phyloP scores from a whole-genome alignment of 2,888 invertebrate species.

The Helicoverpa assulta region DNA sequence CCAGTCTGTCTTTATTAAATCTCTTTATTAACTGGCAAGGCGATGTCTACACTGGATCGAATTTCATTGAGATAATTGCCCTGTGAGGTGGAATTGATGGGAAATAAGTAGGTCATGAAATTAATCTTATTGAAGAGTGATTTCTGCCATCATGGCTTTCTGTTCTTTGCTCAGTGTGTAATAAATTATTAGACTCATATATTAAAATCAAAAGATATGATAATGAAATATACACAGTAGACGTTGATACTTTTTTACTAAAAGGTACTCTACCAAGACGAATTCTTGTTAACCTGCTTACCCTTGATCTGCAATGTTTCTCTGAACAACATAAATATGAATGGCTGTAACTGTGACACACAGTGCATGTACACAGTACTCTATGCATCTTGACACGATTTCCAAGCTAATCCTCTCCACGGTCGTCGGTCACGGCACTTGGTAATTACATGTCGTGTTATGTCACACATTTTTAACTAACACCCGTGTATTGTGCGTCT shows the following conservation, averaged over 20 bases:
- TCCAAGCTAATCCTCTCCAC: slow-evolving; percentile 56
- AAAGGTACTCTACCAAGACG: neutral
- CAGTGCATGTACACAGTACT: slow-evolving; percentile 49
- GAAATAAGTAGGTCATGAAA: slow-evolving; percentile 6
- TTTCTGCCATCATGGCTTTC: neutral
- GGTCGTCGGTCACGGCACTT: slow-evolving; percentile 59
- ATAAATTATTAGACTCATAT: neutral
- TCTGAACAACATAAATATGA: slow-evolving; percentile 31
- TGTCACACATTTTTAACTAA: slow-evolving; percentile 64
- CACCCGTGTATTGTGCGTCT: slow-evolving; percentile 37
- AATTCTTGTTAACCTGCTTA: neutral
- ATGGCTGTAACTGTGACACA: slow-evolving; percentile 15
- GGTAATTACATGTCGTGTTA: slow-evolving; percentile 58
- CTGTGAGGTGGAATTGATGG: neutral
- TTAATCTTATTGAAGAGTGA: neutral
- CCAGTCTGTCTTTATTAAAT: slow-evolving; percentile 51
- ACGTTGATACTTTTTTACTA: neutral
- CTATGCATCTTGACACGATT: slow-evolving; percentile 62
- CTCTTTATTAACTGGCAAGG: slow-evolving; percentile 50
- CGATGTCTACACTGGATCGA: slow-evolving; percentile 34
- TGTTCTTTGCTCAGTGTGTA: no score
- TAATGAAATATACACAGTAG: neutral
- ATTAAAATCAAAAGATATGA: neutral
- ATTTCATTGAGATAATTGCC: slow-evolving; percentile 24
- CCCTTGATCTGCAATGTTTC: slow-evolving; percentile 3